Conservation (phyloP, 2,888 invertebrate genomes). For the Saturnia japonica region DNA sequence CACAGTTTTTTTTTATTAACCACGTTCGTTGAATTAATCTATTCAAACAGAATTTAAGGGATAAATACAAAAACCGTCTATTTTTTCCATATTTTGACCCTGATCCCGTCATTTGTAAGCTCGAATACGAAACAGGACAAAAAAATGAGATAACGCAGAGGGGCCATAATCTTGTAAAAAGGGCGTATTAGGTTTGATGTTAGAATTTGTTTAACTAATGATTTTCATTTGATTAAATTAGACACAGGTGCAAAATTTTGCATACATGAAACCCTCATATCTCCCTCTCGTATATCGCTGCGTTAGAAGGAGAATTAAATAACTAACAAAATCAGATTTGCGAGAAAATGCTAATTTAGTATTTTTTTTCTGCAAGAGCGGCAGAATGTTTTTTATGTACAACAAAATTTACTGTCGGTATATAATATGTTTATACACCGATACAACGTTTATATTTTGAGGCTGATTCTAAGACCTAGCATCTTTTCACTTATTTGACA, state of each 20-base stretch:
- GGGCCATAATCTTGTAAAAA: conserved; percentile 15
- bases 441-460: too few relatives aligned
- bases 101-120: conserved; percentile 13
- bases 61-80: conserved; percentile 7
- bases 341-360: too few relatives aligned
- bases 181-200: conserved; percentile 13
- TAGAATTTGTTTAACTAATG: conserved; percentile 18
- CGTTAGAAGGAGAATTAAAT: too few relatives aligned
- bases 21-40: background rate
- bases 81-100: conserved; percentile 14
- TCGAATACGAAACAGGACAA: conserved; percentile 13
- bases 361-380: too few relatives aligned
- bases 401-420: too few relatives aligned
- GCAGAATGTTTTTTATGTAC: too few relatives aligned
- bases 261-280: conserved; percentile 1
- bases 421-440: too few relatives aligned
- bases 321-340: too few relatives aligned
- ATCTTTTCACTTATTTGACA: too few relatives aligned
- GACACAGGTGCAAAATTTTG: conserved; percentile 21
- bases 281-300: too few relatives aligned
- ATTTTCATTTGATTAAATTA: conserved; percentile 17
- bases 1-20: background rate
- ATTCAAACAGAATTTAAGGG: conserved; percentile 7
- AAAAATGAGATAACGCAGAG: conserved; percentile 11
- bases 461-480: too few relatives aligned